A percentile compares a stretch with the other conserved stretches of the same genome.
These are phyloP conservation scores for Apus apus DNA, from an alignment of 2,113 vertebrate genomes.

Conservation along the genomic window DNA sequence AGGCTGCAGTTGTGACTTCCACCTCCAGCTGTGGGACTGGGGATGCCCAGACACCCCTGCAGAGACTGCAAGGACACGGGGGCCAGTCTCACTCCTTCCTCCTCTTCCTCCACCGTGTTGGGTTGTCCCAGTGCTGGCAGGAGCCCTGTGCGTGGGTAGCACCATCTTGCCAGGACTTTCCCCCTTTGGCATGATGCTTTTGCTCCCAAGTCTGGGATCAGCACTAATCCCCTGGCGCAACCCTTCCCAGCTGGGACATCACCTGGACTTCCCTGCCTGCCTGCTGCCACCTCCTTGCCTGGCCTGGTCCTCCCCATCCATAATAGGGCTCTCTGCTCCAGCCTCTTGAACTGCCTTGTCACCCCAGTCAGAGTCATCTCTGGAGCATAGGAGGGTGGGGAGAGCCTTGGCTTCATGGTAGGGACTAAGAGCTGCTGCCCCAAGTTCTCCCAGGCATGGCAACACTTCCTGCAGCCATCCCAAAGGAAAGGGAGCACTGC, in stretches of 20 bases:
- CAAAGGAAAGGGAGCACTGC: background rate
- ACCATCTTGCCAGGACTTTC: background rate
- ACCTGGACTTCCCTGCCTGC: background rate
- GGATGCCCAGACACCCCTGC: background rate
- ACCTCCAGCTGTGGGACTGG: background rate
- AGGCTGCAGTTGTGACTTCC: background rate
- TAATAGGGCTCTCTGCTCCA: background rate
- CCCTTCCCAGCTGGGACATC: background rate
- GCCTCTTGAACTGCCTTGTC: background rate
- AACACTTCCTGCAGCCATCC: background rate
- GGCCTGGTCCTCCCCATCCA: background rate
- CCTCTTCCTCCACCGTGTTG: background rate
- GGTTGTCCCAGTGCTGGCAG: background rate
- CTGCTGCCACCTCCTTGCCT: rapidly evolving
- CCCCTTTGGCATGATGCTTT: background rate
- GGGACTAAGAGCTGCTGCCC: background rate
- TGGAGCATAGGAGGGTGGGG: background rate
- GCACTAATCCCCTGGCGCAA: background rate
- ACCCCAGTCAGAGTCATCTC: rapidly evolving
- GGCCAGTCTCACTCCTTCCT: background rate
- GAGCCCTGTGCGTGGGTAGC: background rate
- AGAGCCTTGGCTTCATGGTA: background rate
- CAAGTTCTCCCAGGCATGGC: background rate
- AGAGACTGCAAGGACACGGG: rapidly evolving
- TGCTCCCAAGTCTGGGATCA: background rate